A percentile compares a stretch with the other conserved stretches of the same genome.
phyloP scores from a whole-genome alignment of 1,140 invertebrate genomes.

The Pachyrhynchus sulphureomaculatus region DNA sequence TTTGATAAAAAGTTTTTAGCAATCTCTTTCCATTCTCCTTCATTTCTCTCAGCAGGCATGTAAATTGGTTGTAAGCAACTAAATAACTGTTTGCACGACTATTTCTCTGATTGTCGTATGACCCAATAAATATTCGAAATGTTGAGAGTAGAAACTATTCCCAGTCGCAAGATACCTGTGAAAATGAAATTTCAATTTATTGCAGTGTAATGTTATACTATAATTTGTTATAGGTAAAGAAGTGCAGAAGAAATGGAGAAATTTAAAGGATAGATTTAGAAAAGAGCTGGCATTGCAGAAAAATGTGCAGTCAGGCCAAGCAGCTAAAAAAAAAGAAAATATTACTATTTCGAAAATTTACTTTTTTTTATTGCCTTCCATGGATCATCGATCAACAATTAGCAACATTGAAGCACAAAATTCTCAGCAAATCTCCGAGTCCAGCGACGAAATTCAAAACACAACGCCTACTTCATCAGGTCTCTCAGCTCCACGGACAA shows the following conservation, averaged over 20 bases:
- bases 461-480: no score
- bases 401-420: not conserved
- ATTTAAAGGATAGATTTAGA: not conserved
- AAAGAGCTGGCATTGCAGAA: slow-evolving; percentile 21
- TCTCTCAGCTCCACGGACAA: no score
- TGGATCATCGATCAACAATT: not conserved
- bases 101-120: not conserved
- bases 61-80: not conserved
- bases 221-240: slow-evolving; percentile 4
- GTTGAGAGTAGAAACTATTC: slow-evolving; percentile 4
- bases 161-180: slow-evolving; percentile 19
- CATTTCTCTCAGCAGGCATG: not conserved
- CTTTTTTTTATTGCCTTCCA: no score
- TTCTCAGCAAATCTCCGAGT: no score
- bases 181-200: slow-evolving; percentile 14
- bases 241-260: not conserved
- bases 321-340: slow-evolving; percentile 17
- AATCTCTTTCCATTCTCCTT: slow-evolving; percentile 1
- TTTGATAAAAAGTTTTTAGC: slow-evolving; percentile 16
- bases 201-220: not conserved
- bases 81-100: not conserved
- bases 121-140: slow-evolving; percentile 15
- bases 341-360: slow-evolving; percentile 16
- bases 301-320: slow-evolving; percentile 20
- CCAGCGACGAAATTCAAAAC: no score